These are phyloP conservation scores for Atherinomorus stipes DNA, from an alignment of 2,113 vertebrate genomes.

Conservation along the genomic window DNA sequence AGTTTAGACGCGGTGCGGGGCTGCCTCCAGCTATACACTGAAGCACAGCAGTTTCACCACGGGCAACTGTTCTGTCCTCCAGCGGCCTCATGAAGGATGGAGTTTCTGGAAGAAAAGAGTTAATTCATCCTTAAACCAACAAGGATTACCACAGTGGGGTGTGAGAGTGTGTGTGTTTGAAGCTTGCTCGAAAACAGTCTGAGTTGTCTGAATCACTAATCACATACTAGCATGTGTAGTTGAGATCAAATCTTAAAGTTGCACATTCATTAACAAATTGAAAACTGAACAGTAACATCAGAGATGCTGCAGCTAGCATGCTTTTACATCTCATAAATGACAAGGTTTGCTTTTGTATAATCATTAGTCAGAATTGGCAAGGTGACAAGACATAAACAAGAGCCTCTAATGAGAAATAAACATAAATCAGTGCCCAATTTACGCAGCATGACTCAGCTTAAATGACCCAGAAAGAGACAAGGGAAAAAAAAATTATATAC, in stretches of 20 bases:
- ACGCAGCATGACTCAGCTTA: slow-evolving; percentile 25
- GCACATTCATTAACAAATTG: slow-evolving; percentile 2
- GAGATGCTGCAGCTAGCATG: background rate
- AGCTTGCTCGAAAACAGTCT: fast-evolving
- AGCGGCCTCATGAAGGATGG: slow-evolving; percentile 92
- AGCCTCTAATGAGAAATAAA: slow-evolving; percentile 10
- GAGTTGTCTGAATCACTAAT: background rate
- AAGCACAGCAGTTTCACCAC: slow-evolving; percentile 93
- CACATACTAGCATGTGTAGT: background rate
- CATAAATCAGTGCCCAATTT: slow-evolving; percentile 25
- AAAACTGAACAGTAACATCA: background rate
- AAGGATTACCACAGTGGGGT: no score
- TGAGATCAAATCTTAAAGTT: slow-evolving; percentile 4
- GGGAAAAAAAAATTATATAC: background rate
- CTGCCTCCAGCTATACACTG: slow-evolving; percentile 97
- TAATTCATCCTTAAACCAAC: slow-evolving; percentile 6
- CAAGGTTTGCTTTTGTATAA: slow-evolving; percentile 6
- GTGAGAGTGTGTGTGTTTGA: background rate
- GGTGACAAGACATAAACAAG: slow-evolving; percentile 15
- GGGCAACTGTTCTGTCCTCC: slow-evolving; percentile 90
- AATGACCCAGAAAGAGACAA: slow-evolving; percentile 5
- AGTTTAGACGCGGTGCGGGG: slow-evolving; percentile 92
- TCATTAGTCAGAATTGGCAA: background rate
- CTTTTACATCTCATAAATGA: slow-evolving; percentile 14
- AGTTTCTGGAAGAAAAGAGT: slow-evolving; percentile 84